Conservation (phyloP, 2,888 invertebrate species). For the Eupithecia tripunctaria region DNA sequence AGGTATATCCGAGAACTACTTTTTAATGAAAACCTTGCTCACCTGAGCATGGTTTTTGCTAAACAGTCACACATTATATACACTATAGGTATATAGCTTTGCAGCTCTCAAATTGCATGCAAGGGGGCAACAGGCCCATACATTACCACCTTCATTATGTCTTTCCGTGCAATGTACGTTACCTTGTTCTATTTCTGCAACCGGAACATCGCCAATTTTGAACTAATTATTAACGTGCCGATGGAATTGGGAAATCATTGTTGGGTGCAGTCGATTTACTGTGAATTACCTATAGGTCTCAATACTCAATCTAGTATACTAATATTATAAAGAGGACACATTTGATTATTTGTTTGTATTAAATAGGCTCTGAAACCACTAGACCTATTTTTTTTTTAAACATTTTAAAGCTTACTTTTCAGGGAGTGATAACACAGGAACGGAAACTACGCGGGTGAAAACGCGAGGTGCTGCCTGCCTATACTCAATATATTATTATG, state of each 20-base stretch:
- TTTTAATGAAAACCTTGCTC: not conserved
- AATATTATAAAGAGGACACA: too few species aligned
- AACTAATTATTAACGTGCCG: slow-evolving; percentile 51
- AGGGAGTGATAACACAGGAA: too few species aligned
- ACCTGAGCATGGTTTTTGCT: not conserved
- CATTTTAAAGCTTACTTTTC: too few species aligned
- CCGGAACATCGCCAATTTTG: slow-evolving; percentile 61
- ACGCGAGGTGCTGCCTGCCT: too few species aligned
- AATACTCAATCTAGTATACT: too few species aligned
- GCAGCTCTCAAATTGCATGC: not conserved
- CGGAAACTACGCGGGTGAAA: too few species aligned
- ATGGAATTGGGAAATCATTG: slow-evolving; percentile 42
- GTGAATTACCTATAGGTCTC: not conserved
- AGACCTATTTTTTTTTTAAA: too few species aligned
- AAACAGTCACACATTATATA: not conserved
- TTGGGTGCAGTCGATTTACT: slow-evolving; percentile 14
- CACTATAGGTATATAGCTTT: too few species aligned
- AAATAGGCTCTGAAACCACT: too few species aligned
- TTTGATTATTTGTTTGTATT: too few species aligned
- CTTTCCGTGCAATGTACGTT: slow-evolving; percentile 53
- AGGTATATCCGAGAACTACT: not conserved
- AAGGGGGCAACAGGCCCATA: not conserved
- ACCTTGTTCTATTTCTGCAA: slow-evolving; percentile 64
- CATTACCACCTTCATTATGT: slow-evolving; percentile 29
- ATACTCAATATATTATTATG: too few species aligned